A percentile compares a stretch with the other conserved stretches of the same genome.
Evolutionary conservation across 2,113 vertebrate genomes (phyloP).

Genomic region (Platycercus adscitus): DNA sequence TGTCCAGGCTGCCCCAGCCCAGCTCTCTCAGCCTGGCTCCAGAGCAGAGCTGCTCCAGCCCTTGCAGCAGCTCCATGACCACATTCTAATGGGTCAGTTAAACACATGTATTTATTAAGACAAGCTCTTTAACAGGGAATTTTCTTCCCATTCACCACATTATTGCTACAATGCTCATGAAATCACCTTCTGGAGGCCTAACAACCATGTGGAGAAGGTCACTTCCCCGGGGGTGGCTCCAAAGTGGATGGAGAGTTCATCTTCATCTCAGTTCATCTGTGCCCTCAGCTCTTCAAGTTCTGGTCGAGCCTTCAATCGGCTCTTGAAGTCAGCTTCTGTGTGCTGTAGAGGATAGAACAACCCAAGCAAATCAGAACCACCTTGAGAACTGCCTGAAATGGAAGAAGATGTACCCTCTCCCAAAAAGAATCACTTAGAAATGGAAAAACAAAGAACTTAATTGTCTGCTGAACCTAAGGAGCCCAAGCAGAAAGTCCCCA

Average conservation of each 20-base stretch:
- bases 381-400: neutral
- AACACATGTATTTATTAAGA: neutral
- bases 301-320: constrained; percentile 86
- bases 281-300: constrained; percentile 88
- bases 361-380: neutral
- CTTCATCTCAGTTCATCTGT: constrained; percentile 73
- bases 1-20: no score
- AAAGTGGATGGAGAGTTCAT: fast-evolving
- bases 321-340: constrained; percentile 83
- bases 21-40: no score
- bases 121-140: neutral
- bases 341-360: constrained; percentile 73
- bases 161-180: fast-evolving
- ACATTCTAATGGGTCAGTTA: neutral
- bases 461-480: neutral
- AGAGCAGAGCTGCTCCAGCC: neutral
- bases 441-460: neutral
- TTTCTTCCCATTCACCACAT: fast-evolving
- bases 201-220: no score
- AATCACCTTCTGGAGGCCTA: neutral
- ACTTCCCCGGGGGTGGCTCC: neutral
- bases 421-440: neutral
- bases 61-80: fast-evolving
- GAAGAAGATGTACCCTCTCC: neutral
- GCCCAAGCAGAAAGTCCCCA: neutral